Conservation (phyloP, 2,888 invertebrate species). For the Lepidochrysops patricia region DNA sequence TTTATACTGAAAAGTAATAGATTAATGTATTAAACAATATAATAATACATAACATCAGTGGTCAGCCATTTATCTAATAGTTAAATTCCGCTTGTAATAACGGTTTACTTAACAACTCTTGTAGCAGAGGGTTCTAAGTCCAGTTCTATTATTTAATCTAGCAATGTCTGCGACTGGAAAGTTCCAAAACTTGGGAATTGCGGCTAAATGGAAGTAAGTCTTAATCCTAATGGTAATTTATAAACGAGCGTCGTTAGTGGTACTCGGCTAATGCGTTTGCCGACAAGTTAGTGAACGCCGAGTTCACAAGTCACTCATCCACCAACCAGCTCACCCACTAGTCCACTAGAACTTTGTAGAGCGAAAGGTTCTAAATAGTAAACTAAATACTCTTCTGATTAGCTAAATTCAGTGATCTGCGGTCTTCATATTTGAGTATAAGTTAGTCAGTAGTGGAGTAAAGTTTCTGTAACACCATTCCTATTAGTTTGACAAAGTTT, state of each 20-base stretch:
- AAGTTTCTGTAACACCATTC: too few species aligned
- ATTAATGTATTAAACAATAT: too few species aligned
- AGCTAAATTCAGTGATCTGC: neutral
- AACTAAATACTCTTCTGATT: neutral
- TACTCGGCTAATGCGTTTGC: slow-evolving; percentile 2
- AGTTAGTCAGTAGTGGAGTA: too few species aligned
- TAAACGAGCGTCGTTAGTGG: neutral
- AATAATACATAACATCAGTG: too few species aligned
- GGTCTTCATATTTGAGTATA: neutral
- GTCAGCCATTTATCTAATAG: too few species aligned
- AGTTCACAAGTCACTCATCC: slow-evolving; percentile 3
- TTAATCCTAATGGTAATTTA: slow-evolving; percentile 3
- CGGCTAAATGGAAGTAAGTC: neutral
- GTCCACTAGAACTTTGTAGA: neutral
- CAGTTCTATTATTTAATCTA: too few species aligned
- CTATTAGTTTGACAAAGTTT: too few species aligned
- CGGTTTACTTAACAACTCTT: too few species aligned
- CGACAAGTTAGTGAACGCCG: neutral
- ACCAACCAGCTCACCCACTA: too few species aligned
- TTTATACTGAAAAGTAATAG: too few species aligned
- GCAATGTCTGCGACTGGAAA: neutral
- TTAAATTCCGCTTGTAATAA: too few species aligned
- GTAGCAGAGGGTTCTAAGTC: too few species aligned
- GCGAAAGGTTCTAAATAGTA: neutral
- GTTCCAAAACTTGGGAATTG: neutral